phyloP scores from a whole-genome alignment of 1,140 invertebrate species.

The Panulirus ornatus region DNA sequence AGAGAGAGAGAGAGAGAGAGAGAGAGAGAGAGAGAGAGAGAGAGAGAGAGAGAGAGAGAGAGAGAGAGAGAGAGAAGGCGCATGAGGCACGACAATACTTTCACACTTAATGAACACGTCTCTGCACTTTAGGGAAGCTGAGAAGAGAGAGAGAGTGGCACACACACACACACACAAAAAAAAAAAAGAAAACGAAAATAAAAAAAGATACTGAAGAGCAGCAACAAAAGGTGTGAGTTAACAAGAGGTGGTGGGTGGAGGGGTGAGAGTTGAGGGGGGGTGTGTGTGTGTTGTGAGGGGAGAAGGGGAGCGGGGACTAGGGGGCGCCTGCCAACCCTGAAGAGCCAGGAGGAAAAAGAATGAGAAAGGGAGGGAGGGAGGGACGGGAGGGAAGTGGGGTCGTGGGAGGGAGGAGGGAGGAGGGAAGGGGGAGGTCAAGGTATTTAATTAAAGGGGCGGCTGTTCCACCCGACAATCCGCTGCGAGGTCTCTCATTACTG shows the following conservation, averaged over 20 bases:
- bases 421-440: neutral
- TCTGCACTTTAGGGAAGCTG: neutral
- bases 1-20: too few species aligned
- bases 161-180: too few species aligned
- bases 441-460: conserved; percentile 12
- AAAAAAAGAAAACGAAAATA: neutral
- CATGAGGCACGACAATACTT: neutral
- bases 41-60: too few species aligned
- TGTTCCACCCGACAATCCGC: conserved; percentile 11
- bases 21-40: too few species aligned
- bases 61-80: too few species aligned
- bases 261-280: neutral
- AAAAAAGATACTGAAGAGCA: neutral
- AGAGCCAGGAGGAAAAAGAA: neutral
- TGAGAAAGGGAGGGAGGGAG: neutral
- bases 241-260: neutral
- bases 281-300: neutral
- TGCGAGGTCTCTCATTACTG: neutral
- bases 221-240: neutral
- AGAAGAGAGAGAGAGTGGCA: neutral
- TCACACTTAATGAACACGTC: neutral
- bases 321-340: too few species aligned
- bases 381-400: neutral
- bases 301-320: neutral
- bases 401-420: neutral